Base-by-base conservation (phyloP, 2,888 invertebrate genomes). In the Chymomyza procnemis region DNA sequence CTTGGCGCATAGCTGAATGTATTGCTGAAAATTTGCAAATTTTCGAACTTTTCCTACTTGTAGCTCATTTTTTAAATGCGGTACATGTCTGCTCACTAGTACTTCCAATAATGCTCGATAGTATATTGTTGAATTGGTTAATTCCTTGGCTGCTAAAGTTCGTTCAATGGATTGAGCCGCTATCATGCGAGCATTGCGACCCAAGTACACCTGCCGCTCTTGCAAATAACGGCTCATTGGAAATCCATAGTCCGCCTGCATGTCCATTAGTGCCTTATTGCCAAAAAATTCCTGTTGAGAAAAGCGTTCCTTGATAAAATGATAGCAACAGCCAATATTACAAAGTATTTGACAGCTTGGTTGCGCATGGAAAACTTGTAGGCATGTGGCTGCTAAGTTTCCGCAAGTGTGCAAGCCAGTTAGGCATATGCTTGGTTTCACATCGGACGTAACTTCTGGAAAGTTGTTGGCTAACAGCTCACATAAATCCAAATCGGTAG, bases 351-450 rank as follows among this genome's bases (percentile, higher is more conserved):
- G 92, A 0, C 94, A 92, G 26, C 92, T 88, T 0, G 91, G 66
- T 67, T 93, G 93, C 0, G 90, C 80, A 3, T 92, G 88, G 88
- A 96, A 97, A 14, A 96, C 92, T 70, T 93, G 93, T 1, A 97
- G 91, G 50, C 94, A 94, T 12, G 94, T 93, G 1, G 96, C 92
- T 0, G 95, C 95, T 5, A 98, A 91, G 91, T 96, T 94, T 0
- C 98, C 98, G 89, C 98, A 98, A 0, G 97, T 97, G 88, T 98
- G 98, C 6, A 98, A 92, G 12, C 97, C 97, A 19, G 93, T 93
- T 2, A 95, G 80, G 46, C 94, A 92, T n/a, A 94, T 78, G 14
- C 89, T 91, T 0, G 90, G 57, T 1, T 8, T 61, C 1, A 9
- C 18, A 3, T 18, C 4, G 0, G 16, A 2, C 0, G 65, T 6